These are phyloP conservation scores for Actias luna DNA, from an alignment of 2,888 invertebrate genomes.

Conservation along the genomic window DNA sequence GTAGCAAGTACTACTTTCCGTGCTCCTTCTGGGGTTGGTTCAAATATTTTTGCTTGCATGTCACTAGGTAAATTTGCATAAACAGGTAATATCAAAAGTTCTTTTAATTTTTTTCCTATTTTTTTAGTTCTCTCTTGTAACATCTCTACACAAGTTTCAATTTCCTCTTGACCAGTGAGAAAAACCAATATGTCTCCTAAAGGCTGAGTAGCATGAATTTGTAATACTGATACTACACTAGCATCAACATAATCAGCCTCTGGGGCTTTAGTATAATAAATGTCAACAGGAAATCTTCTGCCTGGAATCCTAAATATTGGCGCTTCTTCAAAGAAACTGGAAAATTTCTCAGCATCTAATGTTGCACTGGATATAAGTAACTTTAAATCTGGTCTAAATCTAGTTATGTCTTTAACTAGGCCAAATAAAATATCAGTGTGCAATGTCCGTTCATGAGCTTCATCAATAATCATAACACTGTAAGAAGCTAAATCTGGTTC, in stretches of 20 bases:
- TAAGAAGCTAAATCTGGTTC: conserved; percentile 98
- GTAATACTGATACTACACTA: conserved; percentile 97
- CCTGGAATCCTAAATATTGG: conserved; percentile 99
- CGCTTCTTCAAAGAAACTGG: conserved; percentile 98
- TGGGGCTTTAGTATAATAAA: conserved; percentile 99
- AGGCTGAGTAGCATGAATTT: conserved; percentile 99
- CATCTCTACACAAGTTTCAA: conserved; percentile 94
- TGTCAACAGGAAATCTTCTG: conserved; percentile 98
- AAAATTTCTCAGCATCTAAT: conserved; percentile 98
- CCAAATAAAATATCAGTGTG: conserved; percentile 99
- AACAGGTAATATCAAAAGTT: conserved; percentile 95
- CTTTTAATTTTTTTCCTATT: conserved; percentile 95
- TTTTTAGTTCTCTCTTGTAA: conserved; percentile 94
- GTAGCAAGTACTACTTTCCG: conserved; percentile 98
- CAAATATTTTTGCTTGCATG: conserved; percentile 99
- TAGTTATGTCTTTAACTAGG: conserved; percentile 96
- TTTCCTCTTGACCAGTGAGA: conserved; percentile 96
- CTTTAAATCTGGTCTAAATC: conserved; percentile 96
- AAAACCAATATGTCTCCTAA: conserved; percentile 98
- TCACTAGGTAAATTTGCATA: conserved; percentile 99
- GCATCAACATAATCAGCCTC: conserved; percentile 99
- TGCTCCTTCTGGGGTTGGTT: conserved; percentile 97
- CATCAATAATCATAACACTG: conserved; percentile 99
- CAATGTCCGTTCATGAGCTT: conserved; percentile 98
- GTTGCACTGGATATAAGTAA: conserved; percentile 98